A percentile compares a stretch with the other conserved stretches of the same genome.
phyloP scores from a whole-genome alignment of 2,888 invertebrate genomes.

The Formica aserva region DNA sequence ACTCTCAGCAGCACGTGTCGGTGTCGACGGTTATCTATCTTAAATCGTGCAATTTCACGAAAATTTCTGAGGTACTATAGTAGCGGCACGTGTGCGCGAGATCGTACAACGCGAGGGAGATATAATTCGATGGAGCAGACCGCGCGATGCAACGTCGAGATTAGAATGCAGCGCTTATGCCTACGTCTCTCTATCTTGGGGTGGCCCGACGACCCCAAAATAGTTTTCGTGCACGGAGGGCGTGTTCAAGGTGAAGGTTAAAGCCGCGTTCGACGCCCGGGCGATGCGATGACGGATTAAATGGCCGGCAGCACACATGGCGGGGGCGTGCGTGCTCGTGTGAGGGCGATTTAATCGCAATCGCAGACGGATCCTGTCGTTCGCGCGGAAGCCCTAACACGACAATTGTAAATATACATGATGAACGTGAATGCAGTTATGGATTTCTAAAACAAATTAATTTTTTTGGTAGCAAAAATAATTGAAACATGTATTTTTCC shows the following conservation, averaged over 20 bases:
- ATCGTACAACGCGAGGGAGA: background rate
- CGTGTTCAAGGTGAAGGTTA: slow-evolving; percentile 75
- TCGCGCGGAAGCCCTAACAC: slow-evolving; percentile 40
- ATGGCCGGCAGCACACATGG: slow-evolving; percentile 52
- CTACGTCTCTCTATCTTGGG: slow-evolving; percentile 35
- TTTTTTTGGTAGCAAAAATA: background rate
- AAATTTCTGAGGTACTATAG: slow-evolving; percentile 25
- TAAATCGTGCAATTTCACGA: slow-evolving; percentile 18
- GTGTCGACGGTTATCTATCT: background rate
- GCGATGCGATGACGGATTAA: slow-evolving; percentile 65
- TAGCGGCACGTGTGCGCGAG: slow-evolving; percentile 16
- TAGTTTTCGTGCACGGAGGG: slow-evolving; percentile 65
- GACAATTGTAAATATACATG: slow-evolving; percentile 31
- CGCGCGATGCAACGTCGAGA: slow-evolving; percentile 61
- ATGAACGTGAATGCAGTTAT: background rate
- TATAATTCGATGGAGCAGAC: slow-evolving; percentile 75
- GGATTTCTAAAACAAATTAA: slow-evolving; percentile 2
- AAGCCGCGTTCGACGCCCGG: slow-evolving; percentile 62
- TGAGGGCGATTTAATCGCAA: slow-evolving; percentile 55
- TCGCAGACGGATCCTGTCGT: slow-evolving; percentile 49
- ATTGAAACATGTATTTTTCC: background rate
- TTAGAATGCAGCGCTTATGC: slow-evolving; percentile 58
- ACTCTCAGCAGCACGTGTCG: slow-evolving; percentile 19
- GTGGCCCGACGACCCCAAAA: slow-evolving; percentile 69
- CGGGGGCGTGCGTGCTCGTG: slow-evolving; percentile 26